Conservation (phyloP, 2,888 invertebrate genomes). For the Malacosoma neustria region DNA sequence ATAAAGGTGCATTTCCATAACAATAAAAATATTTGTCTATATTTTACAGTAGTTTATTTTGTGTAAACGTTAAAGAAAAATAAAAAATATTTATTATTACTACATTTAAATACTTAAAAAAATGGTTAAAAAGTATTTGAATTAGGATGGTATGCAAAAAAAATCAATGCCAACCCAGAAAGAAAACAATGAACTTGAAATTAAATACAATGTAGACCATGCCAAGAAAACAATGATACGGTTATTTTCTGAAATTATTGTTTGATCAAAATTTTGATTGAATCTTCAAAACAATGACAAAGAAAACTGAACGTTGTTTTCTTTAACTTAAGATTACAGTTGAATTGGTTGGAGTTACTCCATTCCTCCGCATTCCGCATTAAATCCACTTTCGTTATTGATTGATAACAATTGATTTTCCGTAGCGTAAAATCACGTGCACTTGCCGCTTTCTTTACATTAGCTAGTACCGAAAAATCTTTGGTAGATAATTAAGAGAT, state of each 20-base stretch:
- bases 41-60: no score
- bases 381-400: constrained; percentile 28
- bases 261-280: not conserved
- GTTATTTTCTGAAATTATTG: not conserved
- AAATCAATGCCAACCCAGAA: not conserved
- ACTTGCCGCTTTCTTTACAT: constrained; percentile 2
- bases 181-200: not conserved
- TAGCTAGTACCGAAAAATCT: constrained; percentile 4
- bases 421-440: constrained; percentile 44
- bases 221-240: constrained; percentile 7
- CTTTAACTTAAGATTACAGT: no score
- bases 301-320: not conserved
- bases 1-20: no score
- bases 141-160: no score
- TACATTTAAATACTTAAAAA: no score
- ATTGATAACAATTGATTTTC: constrained; percentile 39
- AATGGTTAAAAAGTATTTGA: no score
- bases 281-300: not conserved
- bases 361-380: no score
- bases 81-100: no score
- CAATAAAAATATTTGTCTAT: no score
- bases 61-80: no score
- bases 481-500: no score
- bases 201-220: not conserved
- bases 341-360: no score